Conservation (phyloP, 2,797 vertebrate species). For the Eutrigla gurnardus region DNA sequence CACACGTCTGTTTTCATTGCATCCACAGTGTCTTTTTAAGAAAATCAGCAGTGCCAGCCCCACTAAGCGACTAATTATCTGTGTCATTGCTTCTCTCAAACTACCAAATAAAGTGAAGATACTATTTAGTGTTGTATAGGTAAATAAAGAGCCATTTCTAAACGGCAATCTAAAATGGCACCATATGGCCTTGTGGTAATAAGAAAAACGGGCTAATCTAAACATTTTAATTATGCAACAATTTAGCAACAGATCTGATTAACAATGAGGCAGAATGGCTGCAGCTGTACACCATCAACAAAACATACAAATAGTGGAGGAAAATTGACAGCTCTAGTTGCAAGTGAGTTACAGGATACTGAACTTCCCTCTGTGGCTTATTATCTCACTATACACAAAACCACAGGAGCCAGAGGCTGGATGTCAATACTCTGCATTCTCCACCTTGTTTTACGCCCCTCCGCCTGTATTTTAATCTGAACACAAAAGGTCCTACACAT, state of each 20-base stretch:
- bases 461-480: conserved; percentile 31
- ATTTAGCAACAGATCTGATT: conserved; percentile 39
- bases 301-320: conserved; percentile 39
- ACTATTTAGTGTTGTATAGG: not conserved
- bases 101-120: conserved; percentile 13
- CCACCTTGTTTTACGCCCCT: conserved; percentile 51
- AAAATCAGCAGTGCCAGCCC: not conserved
- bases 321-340: not conserved
- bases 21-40: not conserved
- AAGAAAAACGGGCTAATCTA: conserved; percentile 22
- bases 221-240: conserved; percentile 37
- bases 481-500: conserved; percentile 19
- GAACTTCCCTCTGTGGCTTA: conserved; percentile 72
- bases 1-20: conserved; percentile 10
- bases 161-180: conserved; percentile 22
- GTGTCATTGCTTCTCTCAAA: conserved; percentile 17
- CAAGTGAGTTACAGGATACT: conserved; percentile 47
- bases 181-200: conserved; percentile 31
- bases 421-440: conserved; percentile 66
- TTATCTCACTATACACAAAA: conserved; percentile 73
- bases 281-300: conserved; percentile 54
- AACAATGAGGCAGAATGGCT: conserved; percentile 35
- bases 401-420: conserved; percentile 64
- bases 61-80: conserved; percentile 22
- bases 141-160: conserved; percentile 35